Conservation (phyloP, 2,113 vertebrate species). For the Micronisus gabar region DNA sequence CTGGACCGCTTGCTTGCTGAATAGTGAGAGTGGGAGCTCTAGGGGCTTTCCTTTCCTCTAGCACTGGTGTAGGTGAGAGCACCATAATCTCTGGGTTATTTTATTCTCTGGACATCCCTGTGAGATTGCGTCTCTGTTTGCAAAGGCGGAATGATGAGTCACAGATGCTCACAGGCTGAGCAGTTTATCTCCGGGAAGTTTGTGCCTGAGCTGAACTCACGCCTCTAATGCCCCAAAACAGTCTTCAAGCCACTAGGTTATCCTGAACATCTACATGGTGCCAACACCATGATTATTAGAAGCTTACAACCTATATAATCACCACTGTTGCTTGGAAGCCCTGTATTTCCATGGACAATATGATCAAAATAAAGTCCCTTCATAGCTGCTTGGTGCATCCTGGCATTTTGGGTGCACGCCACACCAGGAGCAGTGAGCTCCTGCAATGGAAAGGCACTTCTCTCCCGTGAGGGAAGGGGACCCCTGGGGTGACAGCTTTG, state of each 20-base stretch:
- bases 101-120: background rate
- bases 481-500: too few relatives aligned
- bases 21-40: background rate
- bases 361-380: background rate
- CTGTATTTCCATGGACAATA: background rate
- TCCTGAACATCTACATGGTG: background rate
- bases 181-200: background rate
- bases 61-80: background rate
- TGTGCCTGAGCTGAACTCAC: background rate
- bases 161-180: background rate
- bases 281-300: background rate
- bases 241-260: background rate
- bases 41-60: background rate
- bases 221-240: background rate
- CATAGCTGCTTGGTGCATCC: background rate
- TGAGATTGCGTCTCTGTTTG: background rate
- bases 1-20: background rate
- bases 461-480: background rate
- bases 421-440: background rate
- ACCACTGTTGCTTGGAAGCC: background rate
- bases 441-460: background rate
- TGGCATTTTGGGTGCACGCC: rapidly evolving
- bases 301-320: background rate
- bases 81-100: background rate
- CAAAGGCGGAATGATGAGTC: background rate